phyloP scores from a whole-genome alignment of 2,113 vertebrate genomes.

The Sphyrna mokarran region DNA sequence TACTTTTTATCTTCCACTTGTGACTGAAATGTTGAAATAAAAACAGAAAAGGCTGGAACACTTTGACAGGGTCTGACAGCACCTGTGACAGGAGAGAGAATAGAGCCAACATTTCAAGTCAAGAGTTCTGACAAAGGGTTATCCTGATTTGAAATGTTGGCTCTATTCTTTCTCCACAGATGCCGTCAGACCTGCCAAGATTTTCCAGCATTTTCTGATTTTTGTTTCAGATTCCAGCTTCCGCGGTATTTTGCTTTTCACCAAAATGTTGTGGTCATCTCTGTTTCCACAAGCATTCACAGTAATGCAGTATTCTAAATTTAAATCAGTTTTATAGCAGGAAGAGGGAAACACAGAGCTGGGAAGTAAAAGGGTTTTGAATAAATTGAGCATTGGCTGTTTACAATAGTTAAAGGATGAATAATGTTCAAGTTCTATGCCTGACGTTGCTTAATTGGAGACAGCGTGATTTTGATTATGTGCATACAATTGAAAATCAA shows the following conservation, averaged over 20 bases:
- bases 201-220: too few species aligned
- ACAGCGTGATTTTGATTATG: neutral
- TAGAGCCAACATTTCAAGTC: too few species aligned
- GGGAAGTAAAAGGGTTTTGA: neutral
- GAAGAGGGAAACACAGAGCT: neutral
- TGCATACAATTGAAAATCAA: neutral
- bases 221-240: too few species aligned
- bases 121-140: too few species aligned
- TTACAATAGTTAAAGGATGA: neutral
- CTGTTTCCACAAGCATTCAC: neutral
- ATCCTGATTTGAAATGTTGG: too few species aligned
- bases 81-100: too few species aligned
- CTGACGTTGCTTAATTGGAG: neutral
- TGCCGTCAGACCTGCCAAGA: too few species aligned
- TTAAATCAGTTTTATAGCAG: neutral
- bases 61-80: too few species aligned
- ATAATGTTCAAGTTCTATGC: neutral
- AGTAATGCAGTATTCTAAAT: neutral
- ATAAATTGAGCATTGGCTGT: neutral
- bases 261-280: neutral
- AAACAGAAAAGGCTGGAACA: too few species aligned
- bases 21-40: neutral
- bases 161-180: too few species aligned
- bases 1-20: neutral
- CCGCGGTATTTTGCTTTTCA: too few species aligned